A percentile compares a stretch with the other conserved stretches of the same genome.
Evolutionary conservation across 2,888 invertebrate genomes (phyloP).

Genomic region (Mythimna loreyi): DNA sequence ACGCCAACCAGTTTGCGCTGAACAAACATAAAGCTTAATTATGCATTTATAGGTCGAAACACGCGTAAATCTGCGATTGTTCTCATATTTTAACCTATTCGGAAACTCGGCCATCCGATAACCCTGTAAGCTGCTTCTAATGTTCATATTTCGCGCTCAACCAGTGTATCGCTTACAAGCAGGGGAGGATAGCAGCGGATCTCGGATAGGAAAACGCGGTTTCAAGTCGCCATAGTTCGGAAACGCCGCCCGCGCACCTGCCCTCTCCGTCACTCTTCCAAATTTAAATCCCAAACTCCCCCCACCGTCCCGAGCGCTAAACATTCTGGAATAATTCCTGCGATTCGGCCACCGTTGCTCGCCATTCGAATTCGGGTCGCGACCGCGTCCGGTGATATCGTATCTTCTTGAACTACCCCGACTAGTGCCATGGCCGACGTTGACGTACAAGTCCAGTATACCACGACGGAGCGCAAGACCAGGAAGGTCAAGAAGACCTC

Average conservation of each 20-base stretch:
- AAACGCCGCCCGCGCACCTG: constrained; percentile 90
- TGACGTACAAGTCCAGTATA: constrained; percentile 96
- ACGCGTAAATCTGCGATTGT: constrained; percentile 76
- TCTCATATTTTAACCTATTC: constrained; percentile 74
- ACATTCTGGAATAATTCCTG: constrained; percentile 91
- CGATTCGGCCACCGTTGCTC: constrained; percentile 87
- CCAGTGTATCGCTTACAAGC: constrained; percentile 70
- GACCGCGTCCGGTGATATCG: constrained; percentile 89
- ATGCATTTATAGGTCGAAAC: constrained; percentile 72
- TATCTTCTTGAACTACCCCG: constrained; percentile 74
- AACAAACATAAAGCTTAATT: constrained; percentile 65
- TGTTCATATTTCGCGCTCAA: constrained; percentile 63
- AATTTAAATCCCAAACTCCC: constrained; percentile 90
- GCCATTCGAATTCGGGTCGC: constrained; percentile 91
- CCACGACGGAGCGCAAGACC: constrained; percentile 97
- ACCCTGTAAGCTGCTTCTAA: constrained; percentile 66
- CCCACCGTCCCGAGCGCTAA: constrained; percentile 84
- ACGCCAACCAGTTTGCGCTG: constrained; percentile 39
- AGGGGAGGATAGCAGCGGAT: constrained; percentile 71
- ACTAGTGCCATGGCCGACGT: constrained; percentile 95
- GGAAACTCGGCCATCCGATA: constrained; percentile 81
- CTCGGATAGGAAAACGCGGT: constrained; percentile 77
- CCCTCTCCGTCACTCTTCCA: constrained; percentile 91
- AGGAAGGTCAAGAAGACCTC: constrained; percentile 97
- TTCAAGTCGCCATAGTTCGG: constrained; percentile 78